Evolutionary conservation across 2,797 vertebrate genomes (phyloP), one percentile per base, ranked within the genome.

Genomic region (Hippoglossus hippoglossus): DNA sequence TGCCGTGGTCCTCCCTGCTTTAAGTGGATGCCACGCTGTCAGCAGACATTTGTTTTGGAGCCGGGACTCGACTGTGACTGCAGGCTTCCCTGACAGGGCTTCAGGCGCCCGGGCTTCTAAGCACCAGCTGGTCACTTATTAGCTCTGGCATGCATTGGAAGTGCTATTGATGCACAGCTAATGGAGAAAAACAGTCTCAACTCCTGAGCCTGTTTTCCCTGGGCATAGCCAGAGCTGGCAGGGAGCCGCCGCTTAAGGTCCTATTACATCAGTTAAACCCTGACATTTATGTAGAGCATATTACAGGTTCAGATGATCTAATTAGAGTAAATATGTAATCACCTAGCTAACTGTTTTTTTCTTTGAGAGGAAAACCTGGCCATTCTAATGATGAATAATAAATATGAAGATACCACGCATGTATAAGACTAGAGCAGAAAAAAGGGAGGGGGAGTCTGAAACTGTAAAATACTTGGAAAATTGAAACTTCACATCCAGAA

Each of bases 81-180:
- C 74, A 66, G 71, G 63, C 68, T 83, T 58, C 76, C 36, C 75
- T 75, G 81, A 83, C 80, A 79, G 71, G 79, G 75, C 76, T 80
- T 76, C 73, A 75, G 77, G 67, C 52, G 4, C 50, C 67, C n/a
- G 26, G 52, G 63, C 80, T 19, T 83, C 84, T 75, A 54, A 81
- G 79, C 70, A 81, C 66, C 89, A 87, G 86, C 82, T 88, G 89
- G 84, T 87, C 73, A 79, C 79, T 84, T 86, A 90, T 88, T 90
- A 84, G 77, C 75, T 81, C 69, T 83, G 87, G 81, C 82, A 68
- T 76, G 74, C 63, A 79, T 49, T 82, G 67, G 65, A 86, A 84
- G 44, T 72, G 76, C 71, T 84, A 80, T 72, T 80, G 75, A 89
- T 81, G 78, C 72, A 78, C 47, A 63, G 60, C 67, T 81, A 87